Percentiles rank a stretch among this genome's conserved stretches.
phyloP scores from a whole-genome alignment of 2,113 vertebrate species.

The Ciconia maguari region DNA sequence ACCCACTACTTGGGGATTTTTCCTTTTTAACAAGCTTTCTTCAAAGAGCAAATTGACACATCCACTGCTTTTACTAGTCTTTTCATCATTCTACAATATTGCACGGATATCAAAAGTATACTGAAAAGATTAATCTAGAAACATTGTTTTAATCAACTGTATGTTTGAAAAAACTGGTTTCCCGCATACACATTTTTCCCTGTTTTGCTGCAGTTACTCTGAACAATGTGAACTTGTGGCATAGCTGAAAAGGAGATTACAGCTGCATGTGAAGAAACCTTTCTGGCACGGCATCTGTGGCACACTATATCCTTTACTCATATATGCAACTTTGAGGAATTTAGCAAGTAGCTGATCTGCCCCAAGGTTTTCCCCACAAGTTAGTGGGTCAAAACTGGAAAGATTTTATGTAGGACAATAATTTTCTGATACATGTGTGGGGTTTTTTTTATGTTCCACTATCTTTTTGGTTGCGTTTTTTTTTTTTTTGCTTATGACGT shows the following conservation, averaged over 20 bases:
- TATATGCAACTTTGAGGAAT: neutral
- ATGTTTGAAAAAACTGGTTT: neutral
- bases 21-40: neutral
- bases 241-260: neutral
- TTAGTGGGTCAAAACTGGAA: neutral
- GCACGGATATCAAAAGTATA: neutral
- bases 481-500: neutral
- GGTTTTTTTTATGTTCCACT: neutral
- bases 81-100: neutral
- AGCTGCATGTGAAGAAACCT: neutral
- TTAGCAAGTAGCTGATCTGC: neutral
- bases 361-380: neutral
- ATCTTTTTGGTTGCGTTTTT: neutral
- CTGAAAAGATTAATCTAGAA: neutral
- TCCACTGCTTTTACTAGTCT: neutral
- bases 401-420: neutral
- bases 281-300: neutral
- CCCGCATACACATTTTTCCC: fast-evolving
- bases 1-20: neutral
- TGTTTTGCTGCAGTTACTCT: neutral
- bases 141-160: neutral
- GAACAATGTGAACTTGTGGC: neutral
- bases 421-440: neutral
- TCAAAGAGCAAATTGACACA: neutral
- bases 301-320: neutral